Evolutionary conservation across 2,888 invertebrate genomes (phyloP).

Genomic region (Xestia rhomboidea): DNA sequence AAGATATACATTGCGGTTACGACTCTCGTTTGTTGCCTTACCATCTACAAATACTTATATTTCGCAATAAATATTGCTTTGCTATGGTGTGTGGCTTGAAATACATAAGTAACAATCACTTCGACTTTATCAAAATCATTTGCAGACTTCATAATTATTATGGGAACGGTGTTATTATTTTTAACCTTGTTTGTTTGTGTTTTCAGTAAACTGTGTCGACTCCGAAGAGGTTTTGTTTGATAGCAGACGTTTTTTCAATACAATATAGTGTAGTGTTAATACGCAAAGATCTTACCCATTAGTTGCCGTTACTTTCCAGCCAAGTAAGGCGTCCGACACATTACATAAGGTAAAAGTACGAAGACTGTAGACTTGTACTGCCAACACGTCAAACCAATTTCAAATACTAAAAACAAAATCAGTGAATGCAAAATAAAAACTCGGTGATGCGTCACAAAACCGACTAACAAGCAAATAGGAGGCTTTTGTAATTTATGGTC

Average conservation of each 20-base stretch:
- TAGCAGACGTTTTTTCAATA: conserved; percentile 6
- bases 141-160: conserved; percentile 52
- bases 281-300: conserved; percentile 6
- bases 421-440: conserved; percentile 74
- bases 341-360: conserved; percentile 48
- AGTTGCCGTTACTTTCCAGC: conserved; percentile 27
- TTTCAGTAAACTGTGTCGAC: conserved; percentile 35
- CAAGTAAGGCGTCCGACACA: background rate
- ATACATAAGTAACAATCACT: conserved; percentile 43
- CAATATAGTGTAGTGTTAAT: conserved; percentile 21
- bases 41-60: conserved; percentile 36
- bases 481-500: conserved; percentile 81
- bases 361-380: conserved; percentile 5
- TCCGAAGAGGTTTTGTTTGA: conserved; percentile 21
- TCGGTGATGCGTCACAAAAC: conserved; percentile 79
- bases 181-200: conserved; percentile 49
- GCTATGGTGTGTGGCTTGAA: conserved; percentile 50
- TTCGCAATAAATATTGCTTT: conserved; percentile 49
- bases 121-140: conserved; percentile 47
- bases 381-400: conserved; percentile 45
- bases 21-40: conserved; percentile 42
- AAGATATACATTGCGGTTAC: conserved; percentile 47
- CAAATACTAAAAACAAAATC: conserved; percentile 58
- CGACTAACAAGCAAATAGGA: conserved; percentile 77
- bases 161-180: conserved; percentile 44